Base-by-base conservation (phyloP, 2,888 invertebrate genomes). In the Gari tellinella region DNA sequence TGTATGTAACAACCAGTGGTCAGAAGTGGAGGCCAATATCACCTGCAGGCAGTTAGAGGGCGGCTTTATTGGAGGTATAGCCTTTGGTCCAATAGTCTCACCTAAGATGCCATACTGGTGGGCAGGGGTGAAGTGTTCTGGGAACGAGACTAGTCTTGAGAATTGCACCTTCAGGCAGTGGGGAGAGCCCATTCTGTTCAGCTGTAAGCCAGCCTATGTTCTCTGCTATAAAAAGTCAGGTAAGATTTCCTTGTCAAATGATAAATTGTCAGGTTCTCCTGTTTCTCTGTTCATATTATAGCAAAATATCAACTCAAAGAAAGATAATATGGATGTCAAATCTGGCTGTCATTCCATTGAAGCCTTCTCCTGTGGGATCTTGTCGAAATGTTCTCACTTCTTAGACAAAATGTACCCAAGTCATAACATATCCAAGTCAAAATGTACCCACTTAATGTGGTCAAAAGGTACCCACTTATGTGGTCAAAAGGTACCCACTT, bases 1-100 rank as follows among this genome's bases (percentile, higher is more conserved):
- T 72, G 93, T 96, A 5, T 96, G 96, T 89, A 95, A 95, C 86
- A 95, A 95, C 81, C 94, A 94, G 82, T 96, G 96, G 88, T 94
- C 94, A 17, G 90, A 95, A 72, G 92, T 92, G 14, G 94, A 95
- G 81, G 95, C 95, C 0, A 93, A 94, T 82, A 95, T 96, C 0
- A 79, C 87, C 26, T 88, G 88, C 72, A 63, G 81, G 45, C 79
- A 76, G 51, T 62, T 87, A 7, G 85, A 84, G n/a, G 51, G 67
- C 23, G 84, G 83, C 5, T 86, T 72, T 60, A 46, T 56, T 10
- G 85, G 84, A 23, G 88, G 88, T 0, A 80, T 81, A 8, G 80
- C 82, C 4, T 83, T 78, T 52, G 86, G 86, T 7, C 70, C 75
- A 1, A 70, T 67, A 10, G 10, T 38, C 19, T 74, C 61, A 21